Base-by-base conservation (phyloP, 2,888 invertebrate species). In the Tryphoninae sp. region DNA sequence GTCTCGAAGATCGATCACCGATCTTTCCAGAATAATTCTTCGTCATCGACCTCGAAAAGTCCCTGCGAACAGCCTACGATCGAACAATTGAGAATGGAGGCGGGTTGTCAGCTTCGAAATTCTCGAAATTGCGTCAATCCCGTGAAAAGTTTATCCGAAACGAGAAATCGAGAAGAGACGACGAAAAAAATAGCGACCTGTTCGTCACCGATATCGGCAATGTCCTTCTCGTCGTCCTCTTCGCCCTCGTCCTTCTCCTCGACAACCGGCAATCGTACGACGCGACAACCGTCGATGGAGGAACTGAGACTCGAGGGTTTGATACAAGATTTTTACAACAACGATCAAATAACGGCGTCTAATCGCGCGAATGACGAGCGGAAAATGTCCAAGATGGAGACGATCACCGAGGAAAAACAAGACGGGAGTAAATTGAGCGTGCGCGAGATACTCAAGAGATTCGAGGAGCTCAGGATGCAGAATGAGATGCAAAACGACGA, bases 351-450 rank as follows among this genome's bases (percentile, higher is more conserved):
- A 40, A 84, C 85, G 0, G 83, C 85, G 13, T 81, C 81, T 11
- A 74, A 80, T 64, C 79, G 84, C 40, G 79, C 81, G 1, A 86
- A 87, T 62, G 88, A 88, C 4, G 89, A 90, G 11, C 84, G 89
- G 6, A 90, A 91, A 68, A 69, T 89, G 40, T 89, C 90, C 0
- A 91, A 91, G 78, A 96, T 96, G 96, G 96, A 96, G 92, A 96
- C 96, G 68, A 96, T 96, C 84, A 94, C 96, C 79, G 96, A 96
- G 91, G 96, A 96, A 88, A 94, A 94, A 49, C 84, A 85, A n/a
- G 96, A 96, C 90, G 90, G 88, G 0, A 95, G 95, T n/a, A 96
- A 97, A 93, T 94, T 96, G 88, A 96, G 96, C 84, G 96, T 96
- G 84, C 95, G 96, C 90, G 96, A 96, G 90, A 96, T 97, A 86